Evolutionary conservation across 2,113 vertebrate genomes (phyloP).

Genomic region (Urocynchramus pylzowi): DNA sequence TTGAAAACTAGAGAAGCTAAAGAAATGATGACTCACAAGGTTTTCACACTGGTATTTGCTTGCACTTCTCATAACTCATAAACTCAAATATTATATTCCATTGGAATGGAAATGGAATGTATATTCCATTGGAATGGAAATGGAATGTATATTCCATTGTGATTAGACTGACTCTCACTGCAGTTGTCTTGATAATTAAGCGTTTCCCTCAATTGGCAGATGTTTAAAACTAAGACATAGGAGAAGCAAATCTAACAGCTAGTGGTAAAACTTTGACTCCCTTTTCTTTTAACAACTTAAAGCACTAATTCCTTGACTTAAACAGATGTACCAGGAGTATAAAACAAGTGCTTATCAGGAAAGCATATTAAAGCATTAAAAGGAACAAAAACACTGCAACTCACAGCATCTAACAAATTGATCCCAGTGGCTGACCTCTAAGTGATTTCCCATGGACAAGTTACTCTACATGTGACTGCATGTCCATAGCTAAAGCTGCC

Average conservation of each 20-base stretch:
- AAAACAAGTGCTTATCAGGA: not conserved
- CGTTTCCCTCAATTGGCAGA: not conserved
- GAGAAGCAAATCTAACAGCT: not conserved
- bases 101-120: not conserved
- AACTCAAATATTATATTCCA: not conserved
- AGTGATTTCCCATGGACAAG: not conserved
- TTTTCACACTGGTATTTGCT: not conserved
- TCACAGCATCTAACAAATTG: not conserved
- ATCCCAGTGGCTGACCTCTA: not conserved
- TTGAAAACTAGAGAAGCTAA: not conserved
- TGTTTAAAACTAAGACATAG: not conserved
- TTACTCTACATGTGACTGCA: not conserved
- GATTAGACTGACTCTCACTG: not conserved
- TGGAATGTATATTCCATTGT: not conserved
- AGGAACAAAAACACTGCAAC: not conserved
- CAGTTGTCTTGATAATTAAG: not conserved
- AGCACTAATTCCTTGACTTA: not conserved
- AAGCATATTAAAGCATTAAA: not conserved
- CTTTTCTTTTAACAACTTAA: not conserved
- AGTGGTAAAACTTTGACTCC: not conserved
- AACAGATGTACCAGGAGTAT: not conserved
- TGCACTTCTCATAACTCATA: not conserved
- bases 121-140: not conserved
- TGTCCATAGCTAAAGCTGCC: not conserved
- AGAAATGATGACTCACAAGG: not conserved